Base-by-base conservation (phyloP, 2,888 invertebrate genomes). In the Corbicula japonica region DNA sequence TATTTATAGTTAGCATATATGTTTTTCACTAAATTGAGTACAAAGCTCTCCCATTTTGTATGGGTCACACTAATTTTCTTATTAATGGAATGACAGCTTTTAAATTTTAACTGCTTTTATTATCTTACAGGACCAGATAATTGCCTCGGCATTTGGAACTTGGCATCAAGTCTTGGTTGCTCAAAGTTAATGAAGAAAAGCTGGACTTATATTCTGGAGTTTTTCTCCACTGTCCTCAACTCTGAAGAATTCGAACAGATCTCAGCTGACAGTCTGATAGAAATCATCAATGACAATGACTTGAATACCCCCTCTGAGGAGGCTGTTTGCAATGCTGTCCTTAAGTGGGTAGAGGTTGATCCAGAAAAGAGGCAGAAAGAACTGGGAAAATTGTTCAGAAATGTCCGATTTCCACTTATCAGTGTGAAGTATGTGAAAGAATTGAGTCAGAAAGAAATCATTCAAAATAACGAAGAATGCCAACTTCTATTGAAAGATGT, bases 251-350 rank as follows among this genome's bases (percentile, higher is more conserved):
- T 88, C 70, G 76, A 85, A 23, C 84, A 85, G 95, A 92, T 97
- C 96, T 93, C 95, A 10, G 94, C 96, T 32, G 95, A 96, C 23
- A 97, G 97, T 91, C 94, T 98, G 32, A 95, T 95, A 77, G 95
- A 95, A 71, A 95, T 98, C 65, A 96, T 98, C 80, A 95, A 96
- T 56, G 96, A 92, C 66, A 97, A 98, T 90, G 96, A 97, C 91
- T 94, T 98, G 38, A 98, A 98, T 92, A 97, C 97, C 0, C 96
- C 97, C 87, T 97, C 96, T 89, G 98, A 98, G 92, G 97, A 96
- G 92, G 94, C 95, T 68, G 96, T 96, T 35, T 96, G 96, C 93
- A 95, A 96, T 92, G 96, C 96, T 6, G 94, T 96, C 23, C 95
- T 95, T 91, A 95, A 94, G 63, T 97, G 97, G 97, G 74, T 87